Base-by-base conservation (phyloP, 2,797 vertebrate genomes). In the Platyrinchus mystaceus region DNA sequence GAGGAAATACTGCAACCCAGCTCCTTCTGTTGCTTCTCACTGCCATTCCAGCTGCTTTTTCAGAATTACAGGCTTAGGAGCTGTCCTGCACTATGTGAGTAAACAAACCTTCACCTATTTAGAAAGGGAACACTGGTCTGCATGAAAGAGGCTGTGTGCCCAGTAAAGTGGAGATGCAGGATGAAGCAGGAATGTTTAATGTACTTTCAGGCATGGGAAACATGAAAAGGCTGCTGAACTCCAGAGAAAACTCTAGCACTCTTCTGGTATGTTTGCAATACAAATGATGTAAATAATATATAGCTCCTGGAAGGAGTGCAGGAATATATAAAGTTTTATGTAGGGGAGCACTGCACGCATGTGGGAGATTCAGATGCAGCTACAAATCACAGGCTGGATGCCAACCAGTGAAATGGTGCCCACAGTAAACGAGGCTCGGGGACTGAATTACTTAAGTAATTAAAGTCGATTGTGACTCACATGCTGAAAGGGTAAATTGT, bases 381-480 rank as follows among this genome's bases (percentile, higher is more conserved):
- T 63, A 69, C 55, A 79, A 64, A 77, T 80, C 85, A 64, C 0
- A 2, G 80, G 70, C 80, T 90, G 90, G 80, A 59, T 77, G 83
- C 74, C 86, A 88, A 88, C 66, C 55, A 56, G 30, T 53, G 84
- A 56, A 71, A 24, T 36, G 64, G 16, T 90, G 67, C 67, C 76
- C 67, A 64, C 52, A 50, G 70, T 82, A 95, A 94, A 62, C 0
- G 7, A 71, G 44, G 77, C 62, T 64, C 10, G 34, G 89, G 85
- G 89, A 94, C 83, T 60, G 70, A 80, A 88, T 94, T 94, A 75
- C 68, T 93, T 63, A 52, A 90, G 88, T 89, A 87, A 94, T 90
- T 92, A 87, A 87, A 92, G 84, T 58, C 7, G 20, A 62, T 91
- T 91, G 82, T 79, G 77, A 87, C 55, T 94, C 69, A 93, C 66